Evolutionary conservation across 2,888 invertebrate species (phyloP), one percentile per base, ranked within the genome.

Genomic region (Camptogramma bilineatum): DNA sequence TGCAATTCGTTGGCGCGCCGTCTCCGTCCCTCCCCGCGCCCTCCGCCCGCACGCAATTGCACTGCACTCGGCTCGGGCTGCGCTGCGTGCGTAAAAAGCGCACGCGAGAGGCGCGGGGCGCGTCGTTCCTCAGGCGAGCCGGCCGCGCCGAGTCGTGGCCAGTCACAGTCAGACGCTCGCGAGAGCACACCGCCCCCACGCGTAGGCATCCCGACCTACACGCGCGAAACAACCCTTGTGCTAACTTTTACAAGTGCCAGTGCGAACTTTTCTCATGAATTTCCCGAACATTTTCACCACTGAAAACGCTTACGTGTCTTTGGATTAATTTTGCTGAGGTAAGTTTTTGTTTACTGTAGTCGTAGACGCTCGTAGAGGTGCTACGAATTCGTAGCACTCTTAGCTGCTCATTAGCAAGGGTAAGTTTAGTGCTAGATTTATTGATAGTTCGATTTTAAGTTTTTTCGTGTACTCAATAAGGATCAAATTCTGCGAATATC

Each of bases 21-120:
- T 54, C 54, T 62, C 62, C 78, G 72, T 81, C 78, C 76, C 81
- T 70, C 74, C 81, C 78, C 82, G 78, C 82, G 74, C 77, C 77
- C 83, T 80, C 81, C 83, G 75, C 83, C 87, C 90, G 88, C 88
- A 86, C 90, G 91, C 92, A 92, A 92, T 93, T 92, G 91, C 92
- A 91, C 88, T 92, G 91, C 91, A 90, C 90, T 90, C 87, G 73
- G 82, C 82, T 82, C 81, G 82, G 53, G 86, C 80, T 83, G 84
- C 85, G 85, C 82, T 86, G 86, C 86, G 88, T 91, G 92, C 91
- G 91, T 91, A 92, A 91, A 92, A 92, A 92, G 91, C 93, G 93
- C 93, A 93, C 89, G 90, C 89, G 84, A 86, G 88, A 86, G 84
- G 87, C 64, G 89, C 82, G 88, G 86, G 87, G 86, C 75, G 81